Base-by-base conservation (phyloP, 1,140 invertebrate species). In the Eumaeus atala region DNA sequence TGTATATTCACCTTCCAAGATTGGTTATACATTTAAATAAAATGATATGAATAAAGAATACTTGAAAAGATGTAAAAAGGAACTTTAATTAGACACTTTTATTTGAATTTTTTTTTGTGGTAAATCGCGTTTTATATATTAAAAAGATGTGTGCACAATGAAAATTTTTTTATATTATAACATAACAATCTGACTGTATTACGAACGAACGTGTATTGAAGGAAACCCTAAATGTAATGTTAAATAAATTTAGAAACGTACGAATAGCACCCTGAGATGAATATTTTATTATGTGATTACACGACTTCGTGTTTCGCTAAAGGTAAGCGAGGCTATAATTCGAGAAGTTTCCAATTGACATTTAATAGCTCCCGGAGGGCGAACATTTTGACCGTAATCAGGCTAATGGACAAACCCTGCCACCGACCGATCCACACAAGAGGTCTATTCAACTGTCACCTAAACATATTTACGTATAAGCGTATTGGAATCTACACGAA, bases 371-470 rank as follows among this genome's bases (percentile, higher is more conserved):
- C 18, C 54, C 50, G 10, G 47, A 51, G 54, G 51, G 21, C 48
- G 36, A 37, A 48, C 35, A 48, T 57, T 62, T 36, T 56, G 47
- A 50, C 40, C 51, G 50, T 57, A 57, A 60, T 59, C 51, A 59
- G 48, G 35, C 48, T 63, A 54, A 57, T 56, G 56, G 53, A 58
- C 61, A 62, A 56, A 62, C 56, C 54, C 48, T 51, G 54, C 54
- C 54, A 42, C 42, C 18, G 37, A 49, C 66, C 66, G 69, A 60
- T 70, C 66, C 67, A 60, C 60, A 69, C 55, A 62, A 61, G 64
- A 66, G 42, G 57, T 57, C 72, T 61, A 66, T 68, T 71, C 67
- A 62, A 64, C 65, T 70, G 48, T 56, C 37, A 42, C 48, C 54
- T 50, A 42, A 50, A 47, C 51, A 42, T 47, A 51, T 51, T 51